Evolutionary conservation across 2,888 invertebrate genomes (phyloP).

Genomic region (Thera britannica): DNA sequence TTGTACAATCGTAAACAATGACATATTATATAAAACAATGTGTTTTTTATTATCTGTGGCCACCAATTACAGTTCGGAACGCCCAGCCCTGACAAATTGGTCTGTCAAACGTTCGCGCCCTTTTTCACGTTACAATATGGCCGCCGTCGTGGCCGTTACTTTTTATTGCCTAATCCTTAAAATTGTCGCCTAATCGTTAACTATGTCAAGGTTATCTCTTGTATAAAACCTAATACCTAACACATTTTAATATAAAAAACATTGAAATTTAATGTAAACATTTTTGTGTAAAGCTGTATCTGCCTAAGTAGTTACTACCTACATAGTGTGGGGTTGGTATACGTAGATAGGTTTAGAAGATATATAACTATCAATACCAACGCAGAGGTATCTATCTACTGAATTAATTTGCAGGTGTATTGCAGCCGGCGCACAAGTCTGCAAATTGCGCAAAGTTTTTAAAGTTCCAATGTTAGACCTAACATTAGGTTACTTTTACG

Average conservation of each 20-base stretch:
- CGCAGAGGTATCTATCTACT: background rate
- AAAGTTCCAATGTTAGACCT: background rate
- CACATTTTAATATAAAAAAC: too few species aligned
- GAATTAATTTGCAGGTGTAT: conserved; percentile 24
- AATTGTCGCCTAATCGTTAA: too few species aligned
- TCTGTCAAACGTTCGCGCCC: conserved; percentile 37
- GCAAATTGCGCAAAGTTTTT: background rate
- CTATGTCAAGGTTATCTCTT: too few species aligned
- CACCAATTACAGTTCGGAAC: conserved; percentile 73
- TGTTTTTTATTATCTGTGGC: conserved; percentile 51
- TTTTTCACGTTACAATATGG: conserved; percentile 40
- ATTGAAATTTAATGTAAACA: too few species aligned
- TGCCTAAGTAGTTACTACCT: too few species aligned
- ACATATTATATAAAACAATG: conserved; percentile 48
- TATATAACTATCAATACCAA: background rate
- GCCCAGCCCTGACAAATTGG: conserved; percentile 77
- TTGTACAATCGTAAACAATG: conserved; percentile 43
- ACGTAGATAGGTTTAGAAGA: too few species aligned
- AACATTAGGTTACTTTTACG: too few species aligned
- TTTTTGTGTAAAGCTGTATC: too few species aligned
- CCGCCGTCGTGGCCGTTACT: conserved; percentile 33
- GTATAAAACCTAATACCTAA: too few species aligned
- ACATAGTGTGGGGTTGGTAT: too few species aligned
- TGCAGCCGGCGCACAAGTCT: background rate
- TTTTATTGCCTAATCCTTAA: conserved; percentile 16